Conservation (phyloP, 2,797 vertebrate species). For the Helarctos malayanus region DNA sequence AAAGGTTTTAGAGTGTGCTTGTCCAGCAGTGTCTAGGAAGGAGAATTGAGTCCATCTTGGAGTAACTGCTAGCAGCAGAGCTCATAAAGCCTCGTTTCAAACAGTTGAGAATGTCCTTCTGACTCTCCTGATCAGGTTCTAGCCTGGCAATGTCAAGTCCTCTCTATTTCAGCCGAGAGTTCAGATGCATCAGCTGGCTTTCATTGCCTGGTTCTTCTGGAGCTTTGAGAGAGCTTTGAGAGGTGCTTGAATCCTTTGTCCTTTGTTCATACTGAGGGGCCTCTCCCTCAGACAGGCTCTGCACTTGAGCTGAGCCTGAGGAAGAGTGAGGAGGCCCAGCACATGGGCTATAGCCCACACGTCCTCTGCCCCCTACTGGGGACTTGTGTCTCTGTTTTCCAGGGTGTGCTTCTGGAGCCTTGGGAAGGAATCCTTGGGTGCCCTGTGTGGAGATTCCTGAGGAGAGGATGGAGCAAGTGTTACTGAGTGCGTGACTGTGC, state of each 20-base stretch:
- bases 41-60: neutral
- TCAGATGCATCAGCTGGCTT: neutral
- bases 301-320: neutral
- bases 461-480: neutral
- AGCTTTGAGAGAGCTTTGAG: conserved; percentile 32
- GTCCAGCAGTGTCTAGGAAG: neutral
- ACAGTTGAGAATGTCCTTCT: neutral
- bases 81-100: neutral
- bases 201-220: neutral
- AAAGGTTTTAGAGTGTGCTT: neutral
- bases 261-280: neutral
- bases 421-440: neutral
- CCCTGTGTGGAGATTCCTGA: neutral
- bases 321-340: neutral
- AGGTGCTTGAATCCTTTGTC: neutral
- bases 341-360: neutral
- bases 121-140: neutral
- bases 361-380: neutral
- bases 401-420: neutral
- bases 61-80: neutral
- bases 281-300: neutral
- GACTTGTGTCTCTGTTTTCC: neutral
- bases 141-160: neutral
- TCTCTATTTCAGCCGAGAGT: neutral
- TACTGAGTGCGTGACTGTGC: neutral